Conservation (phyloP, 2,888 invertebrate species). For the Drosophila paramelanica region DNA sequence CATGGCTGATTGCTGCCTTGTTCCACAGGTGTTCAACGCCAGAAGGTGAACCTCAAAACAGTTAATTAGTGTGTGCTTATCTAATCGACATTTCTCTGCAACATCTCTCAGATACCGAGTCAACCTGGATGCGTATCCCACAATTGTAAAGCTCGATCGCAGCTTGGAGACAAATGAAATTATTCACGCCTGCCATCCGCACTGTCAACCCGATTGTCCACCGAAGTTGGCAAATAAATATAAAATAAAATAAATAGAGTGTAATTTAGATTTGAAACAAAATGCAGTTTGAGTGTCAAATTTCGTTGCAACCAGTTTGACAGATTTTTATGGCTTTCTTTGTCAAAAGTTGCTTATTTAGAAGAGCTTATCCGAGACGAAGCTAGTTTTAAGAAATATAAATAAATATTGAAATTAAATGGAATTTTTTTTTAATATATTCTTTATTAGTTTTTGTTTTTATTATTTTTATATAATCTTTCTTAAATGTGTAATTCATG, state of each 20-base stretch:
- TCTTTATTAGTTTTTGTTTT: conserved; percentile 68
- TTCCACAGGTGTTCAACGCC: conserved; percentile 98
- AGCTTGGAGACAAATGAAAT: conserved; percentile 93
- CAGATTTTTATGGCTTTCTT: too few species aligned
- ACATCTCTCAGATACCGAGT: conserved; percentile 91
- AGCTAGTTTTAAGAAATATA: neutral
- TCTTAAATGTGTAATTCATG: conserved; percentile 78
- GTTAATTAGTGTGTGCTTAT: neutral
- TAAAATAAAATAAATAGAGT: too few species aligned
- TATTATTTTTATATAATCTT: conserved; percentile 74
- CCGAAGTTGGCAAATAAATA: conserved; percentile 91
- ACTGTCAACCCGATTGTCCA: conserved; percentile 96
- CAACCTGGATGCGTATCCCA: conserved; percentile 94
- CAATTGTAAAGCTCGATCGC: conserved; percentile 93
- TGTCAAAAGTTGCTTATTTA: too few species aligned
- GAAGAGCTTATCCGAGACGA: too few species aligned
- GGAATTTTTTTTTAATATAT: conserved; percentile 66
- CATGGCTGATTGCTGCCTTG: conserved; percentile 96
- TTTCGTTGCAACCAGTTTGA: too few species aligned
- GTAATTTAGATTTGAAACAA: too few species aligned
- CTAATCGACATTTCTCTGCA: neutral
- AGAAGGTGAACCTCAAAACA: conserved; percentile 81
- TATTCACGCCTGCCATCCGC: conserved; percentile 95
- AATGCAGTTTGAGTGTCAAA: too few species aligned
- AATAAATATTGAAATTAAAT: neutral